Percentiles rank a stretch among this genome's conserved stretches.
Evolutionary conservation across 2,888 invertebrate species (phyloP).

Genomic region (Pollenia angustigena): DNA sequence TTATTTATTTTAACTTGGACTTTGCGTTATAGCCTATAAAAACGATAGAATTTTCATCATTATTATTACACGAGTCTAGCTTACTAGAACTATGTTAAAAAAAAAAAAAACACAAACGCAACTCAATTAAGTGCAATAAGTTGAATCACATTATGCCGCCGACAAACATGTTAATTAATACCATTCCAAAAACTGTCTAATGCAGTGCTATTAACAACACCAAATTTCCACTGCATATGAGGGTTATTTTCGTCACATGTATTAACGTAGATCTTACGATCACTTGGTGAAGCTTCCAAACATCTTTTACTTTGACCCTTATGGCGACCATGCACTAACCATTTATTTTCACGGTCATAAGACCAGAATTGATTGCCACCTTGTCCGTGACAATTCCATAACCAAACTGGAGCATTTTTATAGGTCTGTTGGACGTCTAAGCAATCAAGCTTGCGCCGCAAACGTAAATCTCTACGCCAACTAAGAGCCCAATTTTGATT

Average conservation of each 20-base stretch:
- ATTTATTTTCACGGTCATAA: constrained; percentile 87
- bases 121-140: constrained; percentile 60
- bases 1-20: constrained; percentile 40
- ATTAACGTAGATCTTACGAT: constrained; percentile 89
- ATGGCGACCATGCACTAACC: constrained; percentile 84
- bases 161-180: constrained; percentile 50
- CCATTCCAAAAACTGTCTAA: constrained; percentile 77
- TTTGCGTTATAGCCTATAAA: neutral
- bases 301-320: constrained; percentile 87
- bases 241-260: constrained; percentile 85
- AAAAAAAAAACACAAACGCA: constrained; percentile 5
- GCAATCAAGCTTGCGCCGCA: constrained; percentile 90
- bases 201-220: constrained; percentile 80
- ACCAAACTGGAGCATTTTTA: constrained; percentile 89
- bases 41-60: neutral
- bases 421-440: constrained; percentile 93
- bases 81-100: constrained; percentile 33
- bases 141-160: constrained; percentile 21
- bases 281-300: constrained; percentile 89
- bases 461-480: constrained; percentile 83
- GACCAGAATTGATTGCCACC: constrained; percentile 97
- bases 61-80: neutral
- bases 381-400: constrained; percentile 96
- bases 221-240: constrained; percentile 83
- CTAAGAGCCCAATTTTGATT: constrained; percentile 83